A percentile compares a stretch with the other conserved stretches of the same genome.
Conservation (phyloP, 1,140 invertebrate genomes). For the Rhizoglyphus robini region DNA sequence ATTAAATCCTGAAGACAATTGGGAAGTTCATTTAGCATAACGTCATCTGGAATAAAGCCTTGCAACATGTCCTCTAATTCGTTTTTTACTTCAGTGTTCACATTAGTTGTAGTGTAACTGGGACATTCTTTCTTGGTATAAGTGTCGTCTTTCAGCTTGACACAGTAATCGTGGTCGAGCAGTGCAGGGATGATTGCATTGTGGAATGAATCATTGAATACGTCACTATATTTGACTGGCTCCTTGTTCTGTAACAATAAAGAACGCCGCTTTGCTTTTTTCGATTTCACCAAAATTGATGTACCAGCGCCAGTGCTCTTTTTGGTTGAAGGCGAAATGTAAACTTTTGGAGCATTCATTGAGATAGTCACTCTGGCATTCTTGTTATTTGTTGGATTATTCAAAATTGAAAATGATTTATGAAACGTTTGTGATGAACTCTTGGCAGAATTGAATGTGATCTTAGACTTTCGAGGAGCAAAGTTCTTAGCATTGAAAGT, state of each 20-base stretch:
- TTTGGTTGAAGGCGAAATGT: background rate
- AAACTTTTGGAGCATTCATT: background rate
- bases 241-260: background rate
- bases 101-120: background rate
- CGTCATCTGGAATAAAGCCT: slow-evolving; percentile 18
- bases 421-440: too few relatives aligned
- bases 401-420: too few relatives aligned
- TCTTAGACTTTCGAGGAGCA: too few relatives aligned
- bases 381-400: background rate
- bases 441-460: too few relatives aligned
- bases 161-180: background rate
- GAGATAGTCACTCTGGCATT: background rate
- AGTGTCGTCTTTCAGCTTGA: background rate
- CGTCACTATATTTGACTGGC: background rate
- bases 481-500: too few relatives aligned
- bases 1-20: slow-evolving; percentile 16
- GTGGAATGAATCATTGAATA: too few relatives aligned
- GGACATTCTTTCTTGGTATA: background rate
- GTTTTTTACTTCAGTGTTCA: background rate
- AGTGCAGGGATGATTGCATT: too few relatives aligned
- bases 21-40: slow-evolving; percentile 16
- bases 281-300: background rate
- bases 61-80: slow-evolving; percentile 13
- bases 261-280: background rate
- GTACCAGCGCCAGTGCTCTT: background rate